Conservation (phyloP, 2,797 vertebrate genomes). For the Eleutherodactylus coqui region DNA sequence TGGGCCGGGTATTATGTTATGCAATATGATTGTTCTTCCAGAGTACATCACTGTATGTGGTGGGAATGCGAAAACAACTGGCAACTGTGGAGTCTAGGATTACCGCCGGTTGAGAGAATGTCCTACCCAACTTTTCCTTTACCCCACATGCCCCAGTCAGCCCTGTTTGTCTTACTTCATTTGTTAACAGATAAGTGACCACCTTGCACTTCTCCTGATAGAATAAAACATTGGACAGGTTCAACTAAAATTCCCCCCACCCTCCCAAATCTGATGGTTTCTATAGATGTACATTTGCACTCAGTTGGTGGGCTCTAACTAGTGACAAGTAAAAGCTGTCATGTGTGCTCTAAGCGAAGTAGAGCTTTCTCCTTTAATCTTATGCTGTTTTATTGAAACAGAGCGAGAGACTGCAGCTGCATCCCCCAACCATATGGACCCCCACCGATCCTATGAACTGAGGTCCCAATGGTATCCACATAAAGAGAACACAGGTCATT, state of each 20-base stretch:
- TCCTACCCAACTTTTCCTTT: not conserved
- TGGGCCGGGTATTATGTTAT: not conserved
- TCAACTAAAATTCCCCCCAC: not conserved
- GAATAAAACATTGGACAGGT: not conserved
- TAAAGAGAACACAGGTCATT: too few species aligned
- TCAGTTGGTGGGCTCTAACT: too few species aligned
- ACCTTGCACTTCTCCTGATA: not conserved
- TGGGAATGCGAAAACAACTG: not conserved
- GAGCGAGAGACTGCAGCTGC: not conserved
- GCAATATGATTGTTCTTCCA: conserved; percentile 21
- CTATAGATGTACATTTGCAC: not conserved
- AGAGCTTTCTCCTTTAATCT: too few species aligned
- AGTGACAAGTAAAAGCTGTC: too few species aligned
- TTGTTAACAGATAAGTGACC: not conserved
- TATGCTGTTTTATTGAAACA: not conserved
- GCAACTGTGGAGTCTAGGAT: not conserved
- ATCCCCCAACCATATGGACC: too few species aligned
- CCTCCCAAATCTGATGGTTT: not conserved
- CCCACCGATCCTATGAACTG: too few species aligned
- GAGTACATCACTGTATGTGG: not conserved
- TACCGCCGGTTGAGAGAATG: not conserved
- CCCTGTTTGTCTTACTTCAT: not conserved
- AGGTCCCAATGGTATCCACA: too few species aligned
- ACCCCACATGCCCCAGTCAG: not conserved
- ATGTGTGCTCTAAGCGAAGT: too few species aligned